Conservation (phyloP, 1,140 invertebrate species). For the Procambarus virginalis region DNA sequence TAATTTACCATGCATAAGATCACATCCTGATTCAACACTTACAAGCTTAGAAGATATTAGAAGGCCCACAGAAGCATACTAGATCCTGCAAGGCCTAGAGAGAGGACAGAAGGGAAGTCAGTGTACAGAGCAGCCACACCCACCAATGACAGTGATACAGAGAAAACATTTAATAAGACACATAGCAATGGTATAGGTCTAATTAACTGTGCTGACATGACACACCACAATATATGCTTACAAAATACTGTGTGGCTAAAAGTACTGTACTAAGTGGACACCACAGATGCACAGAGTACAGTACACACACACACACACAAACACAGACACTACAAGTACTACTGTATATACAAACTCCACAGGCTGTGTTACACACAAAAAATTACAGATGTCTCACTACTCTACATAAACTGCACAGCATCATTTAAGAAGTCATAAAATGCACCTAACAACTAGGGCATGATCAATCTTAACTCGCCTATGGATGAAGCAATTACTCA, state of each 20-base stretch:
- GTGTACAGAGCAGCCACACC: slow-evolving; percentile 13
- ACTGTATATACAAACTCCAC: background rate
- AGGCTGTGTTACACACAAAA: background rate
- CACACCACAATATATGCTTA: background rate
- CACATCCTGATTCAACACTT: slow-evolving; percentile 21
- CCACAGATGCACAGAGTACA: background rate
- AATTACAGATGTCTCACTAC: background rate
- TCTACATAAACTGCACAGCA: background rate
- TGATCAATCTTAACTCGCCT: background rate
- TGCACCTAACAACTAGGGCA: background rate
- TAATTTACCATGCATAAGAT: slow-evolving; percentile 33
- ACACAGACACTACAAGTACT: background rate
- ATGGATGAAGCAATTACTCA: background rate
- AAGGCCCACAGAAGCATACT: slow-evolving; percentile 35
- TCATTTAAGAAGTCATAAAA: background rate
- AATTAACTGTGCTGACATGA: background rate
- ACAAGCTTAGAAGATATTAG: slow-evolving; percentile 37
- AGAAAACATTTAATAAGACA: background rate
- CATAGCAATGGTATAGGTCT: slow-evolving; percentile 3
- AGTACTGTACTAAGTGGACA: slow-evolving; percentile 6
- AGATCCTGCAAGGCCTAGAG: slow-evolving; percentile 40
- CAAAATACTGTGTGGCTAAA: slow-evolving; percentile 1
- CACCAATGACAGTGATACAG: background rate
- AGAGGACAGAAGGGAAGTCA: slow-evolving; percentile 34
- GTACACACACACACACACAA: background rate